These are phyloP conservation scores for Oikopleura dioica DNA, from an alignment of 23 tunicate genomes.

Conservation along the genomic window DNA sequence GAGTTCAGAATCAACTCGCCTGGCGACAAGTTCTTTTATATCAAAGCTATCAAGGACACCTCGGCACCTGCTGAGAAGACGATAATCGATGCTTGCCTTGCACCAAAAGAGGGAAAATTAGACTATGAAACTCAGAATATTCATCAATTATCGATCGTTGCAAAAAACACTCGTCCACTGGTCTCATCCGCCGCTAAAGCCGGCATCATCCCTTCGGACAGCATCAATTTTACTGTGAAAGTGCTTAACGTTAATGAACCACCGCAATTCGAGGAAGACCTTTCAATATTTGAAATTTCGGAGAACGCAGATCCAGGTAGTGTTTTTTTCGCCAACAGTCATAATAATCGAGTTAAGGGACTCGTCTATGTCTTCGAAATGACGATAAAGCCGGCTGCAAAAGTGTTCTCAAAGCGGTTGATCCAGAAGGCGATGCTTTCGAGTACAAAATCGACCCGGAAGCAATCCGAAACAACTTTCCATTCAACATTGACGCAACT, in stretches of 20 bases:
- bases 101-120: background rate
- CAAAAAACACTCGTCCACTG: background rate
- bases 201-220: background rate
- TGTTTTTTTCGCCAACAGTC: too few species aligned
- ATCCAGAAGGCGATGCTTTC: background rate
- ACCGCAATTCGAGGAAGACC: background rate
- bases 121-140: background rate
- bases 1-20: background rate
- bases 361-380: background rate
- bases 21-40: background rate
- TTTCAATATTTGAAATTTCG: background rate
- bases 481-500: too few species aligned
- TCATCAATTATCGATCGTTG: background rate
- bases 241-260: background rate
- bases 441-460: too few species aligned
- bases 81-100: background rate
- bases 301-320: background rate
- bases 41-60: background rate
- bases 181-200: background rate
- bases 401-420: background rate
- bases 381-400: background rate
- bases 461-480: too few species aligned
- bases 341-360: too few species aligned
- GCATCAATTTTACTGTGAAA: background rate
- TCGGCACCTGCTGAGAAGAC: background rate